phyloP scores from a whole-genome alignment of 2,888 invertebrate species.

The Mystacides longicornis region DNA sequence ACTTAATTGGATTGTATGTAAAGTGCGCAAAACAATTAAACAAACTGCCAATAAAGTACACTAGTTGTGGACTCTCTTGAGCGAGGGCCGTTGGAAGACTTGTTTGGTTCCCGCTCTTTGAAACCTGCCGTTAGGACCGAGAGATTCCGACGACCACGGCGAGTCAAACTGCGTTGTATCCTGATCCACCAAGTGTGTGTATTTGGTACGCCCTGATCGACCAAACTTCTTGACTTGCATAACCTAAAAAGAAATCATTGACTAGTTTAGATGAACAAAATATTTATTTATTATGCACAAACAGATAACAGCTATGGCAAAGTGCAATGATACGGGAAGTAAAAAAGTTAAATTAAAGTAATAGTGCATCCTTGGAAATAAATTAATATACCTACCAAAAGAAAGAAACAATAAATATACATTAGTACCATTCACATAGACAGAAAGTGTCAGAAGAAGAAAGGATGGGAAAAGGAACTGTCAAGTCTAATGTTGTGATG shows the following conservation, averaged over 20 bases:
- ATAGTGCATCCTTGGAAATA: too few relatives aligned
- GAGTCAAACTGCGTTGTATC: slow-evolving; percentile 98
- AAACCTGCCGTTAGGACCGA: slow-evolving; percentile 76
- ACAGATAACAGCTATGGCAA: too few relatives aligned
- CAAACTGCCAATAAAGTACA: too few relatives aligned
- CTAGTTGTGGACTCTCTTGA: slow-evolving; percentile 33
- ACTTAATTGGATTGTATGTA: neutral
- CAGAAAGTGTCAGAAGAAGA: too few relatives aligned
- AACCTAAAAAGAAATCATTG: slow-evolving; percentile 46
- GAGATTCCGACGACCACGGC: slow-evolving; percentile 90
- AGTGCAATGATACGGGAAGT: too few relatives aligned
- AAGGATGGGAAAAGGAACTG: too few relatives aligned
- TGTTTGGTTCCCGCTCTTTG: slow-evolving; percentile 92
- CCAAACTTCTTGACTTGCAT: slow-evolving; percentile 99
- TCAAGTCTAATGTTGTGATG: too few relatives aligned
- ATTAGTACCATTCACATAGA: too few relatives aligned
- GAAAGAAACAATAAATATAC: too few relatives aligned
- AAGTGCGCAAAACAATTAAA: neutral
- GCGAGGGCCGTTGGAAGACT: slow-evolving; percentile 80
- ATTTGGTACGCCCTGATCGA: slow-evolving; percentile 95
- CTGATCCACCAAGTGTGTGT: slow-evolving; percentile 98
- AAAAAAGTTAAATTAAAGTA: too few relatives aligned
- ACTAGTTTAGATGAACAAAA: neutral
- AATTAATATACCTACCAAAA: too few relatives aligned
- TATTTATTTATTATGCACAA: too few relatives aligned